Percentiles rank a stretch among this genome's conserved stretches.
Conservation (phyloP, 2,888 invertebrate species). For the Dugesia japonica region DNA sequence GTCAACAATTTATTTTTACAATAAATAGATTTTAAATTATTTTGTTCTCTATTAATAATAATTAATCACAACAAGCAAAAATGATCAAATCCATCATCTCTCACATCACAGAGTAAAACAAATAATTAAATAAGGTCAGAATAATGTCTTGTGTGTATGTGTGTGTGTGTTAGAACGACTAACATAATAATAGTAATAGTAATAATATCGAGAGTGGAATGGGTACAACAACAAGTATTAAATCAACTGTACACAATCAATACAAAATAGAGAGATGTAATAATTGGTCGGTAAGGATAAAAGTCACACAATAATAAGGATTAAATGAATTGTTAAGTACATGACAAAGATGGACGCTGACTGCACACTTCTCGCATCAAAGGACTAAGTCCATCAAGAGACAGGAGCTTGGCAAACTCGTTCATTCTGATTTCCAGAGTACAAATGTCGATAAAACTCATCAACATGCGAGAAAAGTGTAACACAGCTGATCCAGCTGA, state of each 20-base stretch:
- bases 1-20: too few relatives aligned
- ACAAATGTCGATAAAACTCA: slow-evolving; percentile 33
- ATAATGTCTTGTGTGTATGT: too few relatives aligned
- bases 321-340: neutral
- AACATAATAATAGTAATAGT: too few relatives aligned
- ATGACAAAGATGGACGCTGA: slow-evolving; percentile 21
- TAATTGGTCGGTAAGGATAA: neutral
- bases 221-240: neutral
- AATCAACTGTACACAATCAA: neutral
- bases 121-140: too few relatives aligned
- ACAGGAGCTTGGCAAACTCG: slow-evolving; percentile 35
- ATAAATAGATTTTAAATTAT: too few relatives aligned
- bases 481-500: neutral
- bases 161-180: too few relatives aligned
- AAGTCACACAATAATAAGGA: neutral
- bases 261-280: too few relatives aligned
- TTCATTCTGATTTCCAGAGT: slow-evolving; percentile 34
- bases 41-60: too few relatives aligned
- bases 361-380: slow-evolving; percentile 34
- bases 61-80: too few relatives aligned
- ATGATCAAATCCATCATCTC: too few relatives aligned
- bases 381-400: slow-evolving; percentile 32
- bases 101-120: too few relatives aligned
- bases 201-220: too few relatives aligned
- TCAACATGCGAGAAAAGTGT: slow-evolving; percentile 28